These are phyloP conservation scores for Caradrina kadenii DNA, from an alignment of 2,888 invertebrate genomes.

Conservation along the genomic window DNA sequence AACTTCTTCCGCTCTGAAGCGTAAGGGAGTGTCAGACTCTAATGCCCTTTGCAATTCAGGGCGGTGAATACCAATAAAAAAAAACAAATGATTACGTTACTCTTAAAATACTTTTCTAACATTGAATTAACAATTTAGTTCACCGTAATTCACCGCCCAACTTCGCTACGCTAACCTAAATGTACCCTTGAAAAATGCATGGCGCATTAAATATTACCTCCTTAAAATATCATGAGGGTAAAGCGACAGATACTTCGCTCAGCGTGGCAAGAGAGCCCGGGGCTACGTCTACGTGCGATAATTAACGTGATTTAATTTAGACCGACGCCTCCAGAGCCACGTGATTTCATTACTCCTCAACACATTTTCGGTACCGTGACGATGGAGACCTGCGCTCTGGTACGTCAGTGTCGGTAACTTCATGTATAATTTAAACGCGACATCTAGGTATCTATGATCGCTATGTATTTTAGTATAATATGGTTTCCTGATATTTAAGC, in stretches of 20 bases:
- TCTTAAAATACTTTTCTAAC: background rate
- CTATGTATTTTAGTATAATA: conserved; percentile 5
- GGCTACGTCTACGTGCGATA: conserved; percentile 74
- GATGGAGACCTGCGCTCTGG: conserved; percentile 3
- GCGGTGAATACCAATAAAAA: no score
- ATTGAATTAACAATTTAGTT: background rate
- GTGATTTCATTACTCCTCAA: conserved; percentile 84
- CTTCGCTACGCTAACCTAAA: background rate
- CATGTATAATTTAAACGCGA: conserved; percentile 36
- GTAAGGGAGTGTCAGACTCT: no score
- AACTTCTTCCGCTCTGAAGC: no score
- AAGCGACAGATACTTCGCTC: conserved; percentile 41
- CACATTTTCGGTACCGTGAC: conserved; percentile 74
- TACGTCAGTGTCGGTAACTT: conserved; percentile 20
- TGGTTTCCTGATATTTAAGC: background rate
- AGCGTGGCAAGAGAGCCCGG: conserved; percentile 50
- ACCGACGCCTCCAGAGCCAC: conserved; percentile 79
- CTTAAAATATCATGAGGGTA: conserved; percentile 43
- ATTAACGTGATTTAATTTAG: conserved; percentile 85
- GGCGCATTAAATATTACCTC: conserved; percentile 41
- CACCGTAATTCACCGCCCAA: background rate
- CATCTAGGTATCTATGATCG: conserved; percentile 6
- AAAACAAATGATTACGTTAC: background rate
- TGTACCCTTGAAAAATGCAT: conserved; percentile 34
- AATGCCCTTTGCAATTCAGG: no score